Evolutionary conservation across 2,797 vertebrate genomes (phyloP), one percentile per base, ranked within the genome.

Genomic region (Argyrosomus regius): DNA sequence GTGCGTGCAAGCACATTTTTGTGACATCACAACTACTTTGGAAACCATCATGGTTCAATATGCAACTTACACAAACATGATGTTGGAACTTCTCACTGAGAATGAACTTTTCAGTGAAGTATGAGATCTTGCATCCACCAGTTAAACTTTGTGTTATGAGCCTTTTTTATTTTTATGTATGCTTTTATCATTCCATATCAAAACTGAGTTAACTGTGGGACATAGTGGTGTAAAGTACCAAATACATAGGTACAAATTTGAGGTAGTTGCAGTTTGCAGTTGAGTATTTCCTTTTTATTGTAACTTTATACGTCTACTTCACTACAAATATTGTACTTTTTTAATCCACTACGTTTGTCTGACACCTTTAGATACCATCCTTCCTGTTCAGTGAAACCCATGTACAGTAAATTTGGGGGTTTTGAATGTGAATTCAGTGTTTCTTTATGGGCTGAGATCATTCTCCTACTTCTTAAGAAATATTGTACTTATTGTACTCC

Each of bases 61-160:
- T 26, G 35, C 49, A 57, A 41, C 24, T 61, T 69, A 16, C 54
- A 67, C 59, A 61, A 74, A 22, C 41, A 14, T 52, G 28, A 71
- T 72, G 79, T 75, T 39, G 16, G 56, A 62, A 67, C 24, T 5
- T 50, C 6, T 16, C 3, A 39, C 46, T 7, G 10, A 65, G 46
- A 72, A 52, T 16, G 16, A 28, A 5, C 12, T 13, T 26, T 56
- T 66, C 28, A 6, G 2, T 48, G 5, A 63, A 9, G 20, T 4
- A 12, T 8, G 35, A 16, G 0, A 49, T 52, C 9, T 46, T 50
- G 9, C 5, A 24, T 61, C 13, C 20, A 3, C 8, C 24, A 61
- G 26, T 0, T 4, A 46, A 22, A 31, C 26, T n/a, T 28, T 20
- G 52, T 56, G 11, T 54, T 26, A 14, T 24, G 22, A 24, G 35